A percentile compares a stretch with the other conserved stretches of the same genome.
These are phyloP conservation scores for Macroramphosus scolopax DNA, from an alignment of 2,797 vertebrate species.

Conservation along the genomic window DNA sequence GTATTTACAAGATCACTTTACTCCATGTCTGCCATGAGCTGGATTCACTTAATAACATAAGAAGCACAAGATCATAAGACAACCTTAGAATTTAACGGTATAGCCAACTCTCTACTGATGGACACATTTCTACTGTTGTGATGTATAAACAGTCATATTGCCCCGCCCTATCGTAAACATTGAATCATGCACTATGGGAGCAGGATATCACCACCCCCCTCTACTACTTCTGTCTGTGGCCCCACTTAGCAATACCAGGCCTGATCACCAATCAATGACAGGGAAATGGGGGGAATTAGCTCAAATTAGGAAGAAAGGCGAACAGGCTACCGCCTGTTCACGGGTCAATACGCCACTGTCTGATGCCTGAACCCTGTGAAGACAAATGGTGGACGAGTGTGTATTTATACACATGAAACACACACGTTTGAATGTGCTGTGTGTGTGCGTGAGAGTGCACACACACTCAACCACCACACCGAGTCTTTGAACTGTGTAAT, in stretches of 20 bases:
- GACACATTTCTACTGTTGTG: too few relatives aligned
- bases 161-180: too few relatives aligned
- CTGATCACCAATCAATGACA: slow-evolving; percentile 81
- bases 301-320: slow-evolving; percentile 76
- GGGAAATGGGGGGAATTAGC: slow-evolving; percentile 80
- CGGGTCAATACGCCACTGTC: slow-evolving; percentile 67
- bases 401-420: slow-evolving; percentile 22
- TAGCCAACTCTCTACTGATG: too few relatives aligned
- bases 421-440: slow-evolving; percentile 6
- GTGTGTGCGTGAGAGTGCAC: too few relatives aligned
- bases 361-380: slow-evolving; percentile 58
- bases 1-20: too few relatives aligned
- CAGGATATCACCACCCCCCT: slow-evolving; percentile 18
- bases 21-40: too few relatives aligned
- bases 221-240: slow-evolving; percentile 43
- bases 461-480: slow-evolving; percentile 13
- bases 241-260: slow-evolving; percentile 63
- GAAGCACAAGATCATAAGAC: too few relatives aligned
- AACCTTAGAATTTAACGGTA: too few relatives aligned
- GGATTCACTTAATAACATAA: too few relatives aligned
- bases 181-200: slow-evolving; percentile 42
- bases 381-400: slow-evolving; percentile 32
- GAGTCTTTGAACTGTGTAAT: slow-evolving; percentile 52
- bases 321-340: slow-evolving; percentile 68
- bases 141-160: too few relatives aligned